Evolutionary conservation across 2,888 invertebrate genomes (phyloP).

Genomic region (Microctonus brassicae): DNA sequence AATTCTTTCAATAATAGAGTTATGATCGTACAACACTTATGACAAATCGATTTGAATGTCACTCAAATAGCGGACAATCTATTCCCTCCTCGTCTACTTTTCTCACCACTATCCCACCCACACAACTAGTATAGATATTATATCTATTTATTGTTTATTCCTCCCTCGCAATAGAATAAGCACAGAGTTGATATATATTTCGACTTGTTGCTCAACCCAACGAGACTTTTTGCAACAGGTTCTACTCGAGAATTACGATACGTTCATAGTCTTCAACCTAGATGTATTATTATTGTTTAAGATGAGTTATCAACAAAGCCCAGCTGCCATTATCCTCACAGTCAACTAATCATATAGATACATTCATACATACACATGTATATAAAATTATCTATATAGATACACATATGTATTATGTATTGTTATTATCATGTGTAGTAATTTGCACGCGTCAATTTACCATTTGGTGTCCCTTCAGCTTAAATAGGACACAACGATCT

Average conservation of each 20-base stretch:
- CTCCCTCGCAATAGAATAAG: neutral
- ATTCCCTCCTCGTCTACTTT: neutral
- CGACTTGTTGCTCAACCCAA: constrained; percentile 42
- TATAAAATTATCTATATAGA: neutral
- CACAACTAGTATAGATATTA: constrained; percentile 20
- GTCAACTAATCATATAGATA: neutral
- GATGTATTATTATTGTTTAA: neutral
- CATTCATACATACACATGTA: neutral
- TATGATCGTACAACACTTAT: neutral
- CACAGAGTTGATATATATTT: constrained; percentile 13
- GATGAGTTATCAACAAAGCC: neutral
- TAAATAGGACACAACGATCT: no score
- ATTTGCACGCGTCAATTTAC: constrained; percentile 12
- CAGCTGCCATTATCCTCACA: neutral
- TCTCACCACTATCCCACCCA: neutral
- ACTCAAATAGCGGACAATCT: constrained; percentile 19
- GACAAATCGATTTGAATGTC: neutral
- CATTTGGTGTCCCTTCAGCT: no score
- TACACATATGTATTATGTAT: neutral
- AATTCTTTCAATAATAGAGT: no score
- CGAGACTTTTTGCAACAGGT: constrained; percentile 45
- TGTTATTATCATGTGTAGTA: neutral
- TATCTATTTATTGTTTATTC: constrained; percentile 12
- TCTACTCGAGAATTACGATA: constrained; percentile 30
- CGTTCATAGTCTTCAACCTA: neutral